Conservation (phyloP, 2,113 vertebrate genomes). For the Grammomys surdaster region DNA sequence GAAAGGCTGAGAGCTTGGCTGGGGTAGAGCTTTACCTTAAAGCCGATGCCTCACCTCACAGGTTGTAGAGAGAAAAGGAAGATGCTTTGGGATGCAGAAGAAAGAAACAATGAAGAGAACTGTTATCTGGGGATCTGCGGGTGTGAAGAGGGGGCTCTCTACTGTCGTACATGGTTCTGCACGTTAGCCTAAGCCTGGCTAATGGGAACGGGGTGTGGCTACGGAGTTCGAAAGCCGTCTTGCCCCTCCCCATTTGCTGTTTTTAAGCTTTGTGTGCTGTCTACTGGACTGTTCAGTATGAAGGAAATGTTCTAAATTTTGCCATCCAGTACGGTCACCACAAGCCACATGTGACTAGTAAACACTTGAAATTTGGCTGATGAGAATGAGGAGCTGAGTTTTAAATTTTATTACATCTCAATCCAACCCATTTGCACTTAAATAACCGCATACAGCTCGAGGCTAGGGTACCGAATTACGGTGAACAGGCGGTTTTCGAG, state of each 20-base stretch:
- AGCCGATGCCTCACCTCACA: neutral
- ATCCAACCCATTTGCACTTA: neutral
- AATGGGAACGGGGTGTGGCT: neutral
- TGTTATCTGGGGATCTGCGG: accelerated
- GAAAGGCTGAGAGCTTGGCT: neutral
- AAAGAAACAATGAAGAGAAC: neutral
- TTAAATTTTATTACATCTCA: constrained; percentile 11
- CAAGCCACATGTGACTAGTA: neutral
- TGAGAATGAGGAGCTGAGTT: neutral
- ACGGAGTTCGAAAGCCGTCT: neutral
- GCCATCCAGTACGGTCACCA: neutral
- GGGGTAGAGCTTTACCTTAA: neutral
- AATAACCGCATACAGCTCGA: neutral
- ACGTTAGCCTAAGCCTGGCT: neutral
- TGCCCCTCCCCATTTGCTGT: neutral
- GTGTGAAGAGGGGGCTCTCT: neutral
- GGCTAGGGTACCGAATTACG: neutral
- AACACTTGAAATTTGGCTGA: neutral
- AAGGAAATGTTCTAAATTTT: neutral
- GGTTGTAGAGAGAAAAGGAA: neutral
- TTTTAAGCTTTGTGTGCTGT: neutral
- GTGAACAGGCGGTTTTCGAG: neutral
- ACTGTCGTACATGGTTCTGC: neutral
- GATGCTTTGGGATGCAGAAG: neutral
- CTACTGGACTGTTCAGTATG: neutral